These are phyloP conservation scores for Pseudorhombus dupliciocellatus DNA, from an alignment of 2,113 vertebrate genomes.

Conservation along the genomic window DNA sequence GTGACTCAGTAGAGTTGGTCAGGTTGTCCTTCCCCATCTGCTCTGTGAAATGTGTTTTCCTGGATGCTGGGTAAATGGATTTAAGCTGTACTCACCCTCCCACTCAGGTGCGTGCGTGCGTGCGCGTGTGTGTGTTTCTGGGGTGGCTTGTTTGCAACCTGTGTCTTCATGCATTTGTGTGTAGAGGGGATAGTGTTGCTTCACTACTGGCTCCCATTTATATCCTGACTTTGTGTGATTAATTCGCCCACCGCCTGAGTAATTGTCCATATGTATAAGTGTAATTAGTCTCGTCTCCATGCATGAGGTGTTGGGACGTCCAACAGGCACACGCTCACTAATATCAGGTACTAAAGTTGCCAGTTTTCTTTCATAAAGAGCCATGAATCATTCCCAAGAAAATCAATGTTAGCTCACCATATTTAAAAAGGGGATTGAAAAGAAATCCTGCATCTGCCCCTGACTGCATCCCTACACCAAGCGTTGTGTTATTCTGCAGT, in stretches of 20 bases:
- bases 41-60: slow-evolving; percentile 49
- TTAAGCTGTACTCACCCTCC: slow-evolving; percentile 40
- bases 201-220: slow-evolving; percentile 19
- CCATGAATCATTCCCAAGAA: too few relatives aligned
- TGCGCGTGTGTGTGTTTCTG: slow-evolving; percentile 9
- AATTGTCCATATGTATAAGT: slow-evolving; percentile 2
- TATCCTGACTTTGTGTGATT: slow-evolving; percentile 52
- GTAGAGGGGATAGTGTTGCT: neutral
- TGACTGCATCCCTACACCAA: too few relatives aligned
- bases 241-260: slow-evolving; percentile 8
- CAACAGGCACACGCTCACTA: too few relatives aligned
- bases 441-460: too few relatives aligned
- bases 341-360: too few relatives aligned
- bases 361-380: too few relatives aligned
- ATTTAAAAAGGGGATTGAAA: too few relatives aligned
- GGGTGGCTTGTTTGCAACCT: too few relatives aligned
- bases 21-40: slow-evolving; percentile 49
- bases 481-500: too few relatives aligned
- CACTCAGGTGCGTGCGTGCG: too few relatives aligned
- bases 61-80: slow-evolving; percentile 55
- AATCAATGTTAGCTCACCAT: too few relatives aligned
- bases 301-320: slow-evolving; percentile 2
- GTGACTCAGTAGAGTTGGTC: slow-evolving; percentile 8
- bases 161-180: neutral
- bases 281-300: neutral